Conservation (phyloP, 1,140 invertebrate species). For the Atta cephalotes region DNA sequence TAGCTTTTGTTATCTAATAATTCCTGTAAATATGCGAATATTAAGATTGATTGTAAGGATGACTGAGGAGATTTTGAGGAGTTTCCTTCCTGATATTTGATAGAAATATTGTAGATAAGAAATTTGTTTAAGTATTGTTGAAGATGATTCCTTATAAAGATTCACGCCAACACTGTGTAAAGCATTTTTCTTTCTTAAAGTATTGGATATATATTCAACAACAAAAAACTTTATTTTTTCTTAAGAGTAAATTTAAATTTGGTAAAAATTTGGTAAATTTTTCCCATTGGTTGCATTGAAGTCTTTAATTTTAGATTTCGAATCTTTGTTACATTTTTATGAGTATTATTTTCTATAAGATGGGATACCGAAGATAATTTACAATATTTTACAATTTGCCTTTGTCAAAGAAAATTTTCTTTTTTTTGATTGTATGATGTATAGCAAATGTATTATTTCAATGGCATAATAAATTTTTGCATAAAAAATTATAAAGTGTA, state of each 20-base stretch:
- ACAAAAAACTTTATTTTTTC: background rate
- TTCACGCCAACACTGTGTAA: background rate
- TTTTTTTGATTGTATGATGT: background rate
- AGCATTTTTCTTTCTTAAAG: background rate
- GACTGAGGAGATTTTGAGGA: background rate
- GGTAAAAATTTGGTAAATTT: no score
- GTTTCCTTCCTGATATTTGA: background rate
- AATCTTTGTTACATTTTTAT: background rate
- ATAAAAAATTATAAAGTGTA: background rate
- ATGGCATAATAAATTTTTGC: conserved; percentile 1
- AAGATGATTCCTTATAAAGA: background rate
- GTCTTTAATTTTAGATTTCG: background rate
- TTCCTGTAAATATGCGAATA: background rate
- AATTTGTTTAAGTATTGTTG: background rate
- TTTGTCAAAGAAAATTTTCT: background rate
- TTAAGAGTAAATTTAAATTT: background rate
- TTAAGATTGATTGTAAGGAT: background rate
- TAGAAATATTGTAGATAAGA: background rate
- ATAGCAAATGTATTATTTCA: background rate
- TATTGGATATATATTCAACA: background rate
- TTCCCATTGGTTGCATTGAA: background rate
- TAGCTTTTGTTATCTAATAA: no score
- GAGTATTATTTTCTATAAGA: background rate
- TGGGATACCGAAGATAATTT: background rate
- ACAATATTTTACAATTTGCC: background rate